Base-by-base conservation (phyloP, 2,888 invertebrate genomes). In the Epistrophe eligans region DNA sequence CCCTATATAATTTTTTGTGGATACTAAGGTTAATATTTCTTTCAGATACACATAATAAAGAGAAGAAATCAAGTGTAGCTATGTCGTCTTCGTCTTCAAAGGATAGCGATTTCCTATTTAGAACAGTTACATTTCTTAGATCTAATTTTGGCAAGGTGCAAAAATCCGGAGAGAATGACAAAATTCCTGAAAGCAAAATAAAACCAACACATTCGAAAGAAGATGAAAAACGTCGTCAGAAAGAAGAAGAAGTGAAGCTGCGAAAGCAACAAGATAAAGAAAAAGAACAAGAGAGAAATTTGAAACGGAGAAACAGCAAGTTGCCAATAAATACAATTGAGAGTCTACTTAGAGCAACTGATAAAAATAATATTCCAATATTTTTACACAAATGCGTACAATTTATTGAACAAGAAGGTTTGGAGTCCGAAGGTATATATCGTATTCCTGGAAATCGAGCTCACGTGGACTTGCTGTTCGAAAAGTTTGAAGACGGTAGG, bases 371-470 rank as follows among this genome's bases (percentile, higher is more conserved):
- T 88, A 96, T 98, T 91, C 98, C 97, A 24, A 93, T 97, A 83
- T 98, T 99, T 93, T 95, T 99, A 79, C 97, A 98, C 92, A 98
- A 98, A 91, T 99, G 99, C 92, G 96, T 99, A 15, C 95, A 95
- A 90, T 99, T 97, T 93, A 98, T 99, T 85, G 99, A 99, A 93
- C 96, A 96, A 82, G 98, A 98, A 93, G 98, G 99, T 0, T 94
- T 99, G 60, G 96, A 97, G 89, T 97, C 98, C 0, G 99, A 99
- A 93, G 99, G 99, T 2, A 95, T 99, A 87, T 99, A 99, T 93
- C 94, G 99, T 88, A 98, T 99, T 88, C 98, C 99, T 72, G 99
- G 99, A 48, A 99, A 99, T 94, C 94, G 98, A 89, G 97, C 98
- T 55, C 98, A 99, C 91, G 98, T 99, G 10, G 98, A 98, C 90